Base-by-base conservation (phyloP, 1,140 invertebrate genomes). In the Mesaphorura yosii region DNA sequence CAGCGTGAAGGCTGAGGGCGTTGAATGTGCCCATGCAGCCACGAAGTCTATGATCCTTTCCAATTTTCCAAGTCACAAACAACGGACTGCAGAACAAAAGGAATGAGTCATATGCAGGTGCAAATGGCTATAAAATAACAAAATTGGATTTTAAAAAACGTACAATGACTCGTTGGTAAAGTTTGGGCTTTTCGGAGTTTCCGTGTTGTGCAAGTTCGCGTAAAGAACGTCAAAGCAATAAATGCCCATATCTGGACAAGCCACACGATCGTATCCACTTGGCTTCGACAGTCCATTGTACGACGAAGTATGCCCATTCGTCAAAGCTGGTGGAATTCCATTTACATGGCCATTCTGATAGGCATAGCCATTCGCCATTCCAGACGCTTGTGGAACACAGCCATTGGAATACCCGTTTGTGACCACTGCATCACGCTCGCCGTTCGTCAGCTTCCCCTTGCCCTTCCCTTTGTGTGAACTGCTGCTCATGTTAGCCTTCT, bases 11-110 rank as follows among this genome's bases (percentile, higher is more conserved):
- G 67, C 88, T 86, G 79, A 95, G 89, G 31, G 92, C 86, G 71
- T 86, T 92, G 67, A 94, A 94, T 48, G 90, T 94, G 53, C 90
- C 90, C 68, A 94, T 93, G 69, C 90, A 94, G n/a, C 90, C 90
- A 57, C 90, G 76, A 53, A 94, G 74, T 49, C 87, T 78, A 68
- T 84, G 80, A 66, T 96, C 93, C 68, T 87, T 86, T 17, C 94
- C 93, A 67, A 90, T 90, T 69, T 89, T 89, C 94, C 94, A 98
- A 51, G 94, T 97, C 26, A 98, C 94, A 79, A 98, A 98, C 65
- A 98, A 75, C 45, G 93, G 94, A 73, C 92, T 95, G 75, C 53
- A 83, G 3, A 84, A 72, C 62, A 68, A 65, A 67, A 61, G 15
- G n/a, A 44, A 26, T 19, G 47, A 12, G 57, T 34, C n/a, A 45